phyloP scores from a whole-genome alignment of 1,140 invertebrate species.

The Onthophagus taurus region DNA sequence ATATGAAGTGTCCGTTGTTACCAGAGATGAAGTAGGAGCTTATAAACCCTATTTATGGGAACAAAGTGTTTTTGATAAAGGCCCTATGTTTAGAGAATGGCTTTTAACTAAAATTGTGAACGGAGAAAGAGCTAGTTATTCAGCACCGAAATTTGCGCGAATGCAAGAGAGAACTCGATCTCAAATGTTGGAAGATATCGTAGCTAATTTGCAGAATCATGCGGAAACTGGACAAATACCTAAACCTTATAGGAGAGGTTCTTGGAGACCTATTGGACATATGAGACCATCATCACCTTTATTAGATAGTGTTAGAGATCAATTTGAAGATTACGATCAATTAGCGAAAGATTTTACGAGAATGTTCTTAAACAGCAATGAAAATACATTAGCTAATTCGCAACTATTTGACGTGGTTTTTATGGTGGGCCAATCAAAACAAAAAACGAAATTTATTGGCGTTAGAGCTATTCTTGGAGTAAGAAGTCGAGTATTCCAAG shows the following conservation, averaged over 20 bases:
- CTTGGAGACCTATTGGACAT: constrained; percentile 90
- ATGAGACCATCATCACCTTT: constrained; percentile 88
- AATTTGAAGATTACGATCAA: constrained; percentile 90
- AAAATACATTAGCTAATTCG: constrained; percentile 58
- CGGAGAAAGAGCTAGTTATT: constrained; percentile 92
- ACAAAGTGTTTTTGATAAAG: constrained; percentile 88
- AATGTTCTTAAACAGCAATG: constrained; percentile 74
- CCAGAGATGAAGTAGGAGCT: constrained; percentile 91
- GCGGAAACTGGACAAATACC: constrained; percentile 92
- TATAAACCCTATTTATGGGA: constrained; percentile 95
- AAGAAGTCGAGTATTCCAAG: constrained; percentile 78
- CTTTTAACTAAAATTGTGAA: constrained; percentile 95
- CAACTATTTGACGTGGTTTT: constrained; percentile 86
- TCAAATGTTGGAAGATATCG: constrained; percentile 91
- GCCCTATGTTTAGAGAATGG: constrained; percentile 81
- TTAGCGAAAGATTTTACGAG: constrained; percentile 85
- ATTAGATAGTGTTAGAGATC: constrained; percentile 81
- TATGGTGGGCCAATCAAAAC: constrained; percentile 80
- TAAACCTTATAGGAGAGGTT: constrained; percentile 84
- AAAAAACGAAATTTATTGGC: constrained; percentile 74
- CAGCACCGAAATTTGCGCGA: constrained; percentile 90
- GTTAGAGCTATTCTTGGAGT: constrained; percentile 87
- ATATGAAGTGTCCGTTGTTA: constrained; percentile 89
- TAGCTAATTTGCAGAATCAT: constrained; percentile 88
- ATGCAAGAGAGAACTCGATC: constrained; percentile 86